Conservation (phyloP, 2,797 vertebrate genomes). For the Setipinna tenuifilis region DNA sequence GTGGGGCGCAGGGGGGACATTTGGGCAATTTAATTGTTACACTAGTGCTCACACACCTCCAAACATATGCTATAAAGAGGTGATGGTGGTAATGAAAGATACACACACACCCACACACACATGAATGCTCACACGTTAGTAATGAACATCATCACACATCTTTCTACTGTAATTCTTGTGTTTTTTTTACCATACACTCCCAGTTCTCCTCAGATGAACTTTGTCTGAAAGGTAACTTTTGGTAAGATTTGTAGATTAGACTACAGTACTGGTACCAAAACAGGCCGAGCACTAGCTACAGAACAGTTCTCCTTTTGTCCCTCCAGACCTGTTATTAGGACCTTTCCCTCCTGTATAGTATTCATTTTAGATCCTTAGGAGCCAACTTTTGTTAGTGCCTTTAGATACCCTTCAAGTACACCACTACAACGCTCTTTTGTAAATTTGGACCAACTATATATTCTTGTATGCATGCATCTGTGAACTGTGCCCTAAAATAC, state of each 20-base stretch:
- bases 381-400: not conserved
- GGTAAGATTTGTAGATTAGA: not conserved
- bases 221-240: not conserved
- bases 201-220: not conserved
- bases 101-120: constrained; percentile 6
- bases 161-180: not conserved
- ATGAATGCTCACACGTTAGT: not conserved
- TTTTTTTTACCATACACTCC: not conserved
- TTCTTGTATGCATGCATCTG: not conserved
- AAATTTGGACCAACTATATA: not conserved
- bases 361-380: not conserved
- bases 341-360: not conserved
- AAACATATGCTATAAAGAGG: not conserved
- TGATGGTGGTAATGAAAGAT: not conserved
- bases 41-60: not conserved
- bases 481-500: not conserved
- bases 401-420: not conserved
- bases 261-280: not conserved
- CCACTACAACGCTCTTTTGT: too few relatives aligned
- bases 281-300: not conserved
- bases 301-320: not conserved
- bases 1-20: too few relatives aligned
- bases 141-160: not conserved
- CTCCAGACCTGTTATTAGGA: not conserved
- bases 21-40: too few relatives aligned